These are phyloP conservation scores for Gavia stellata DNA, from an alignment of 2,113 vertebrate species.

Conservation along the genomic window DNA sequence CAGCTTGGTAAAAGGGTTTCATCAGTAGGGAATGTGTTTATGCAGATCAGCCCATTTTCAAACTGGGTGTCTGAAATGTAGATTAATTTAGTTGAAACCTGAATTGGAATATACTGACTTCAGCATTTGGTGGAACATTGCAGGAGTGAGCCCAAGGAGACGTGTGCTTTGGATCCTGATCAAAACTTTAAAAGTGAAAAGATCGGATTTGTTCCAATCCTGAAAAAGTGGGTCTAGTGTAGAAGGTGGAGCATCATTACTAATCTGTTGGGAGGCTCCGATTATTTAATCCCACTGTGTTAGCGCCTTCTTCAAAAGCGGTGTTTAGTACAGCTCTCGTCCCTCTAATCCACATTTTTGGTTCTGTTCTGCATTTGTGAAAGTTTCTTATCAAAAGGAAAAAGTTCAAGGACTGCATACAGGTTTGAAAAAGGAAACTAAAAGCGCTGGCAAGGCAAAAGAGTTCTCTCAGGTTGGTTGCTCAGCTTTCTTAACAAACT, in stretches of 20 bases:
- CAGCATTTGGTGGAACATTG: neutral
- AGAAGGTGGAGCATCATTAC: neutral
- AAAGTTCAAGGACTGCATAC: neutral
- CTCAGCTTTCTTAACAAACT: neutral
- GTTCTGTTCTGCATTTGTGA: neutral
- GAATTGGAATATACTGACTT: neutral
- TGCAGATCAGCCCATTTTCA: neutral
- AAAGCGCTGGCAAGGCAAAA: neutral
- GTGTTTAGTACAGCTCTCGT: neutral
- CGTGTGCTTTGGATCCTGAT: neutral
- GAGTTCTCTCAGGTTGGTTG: neutral
- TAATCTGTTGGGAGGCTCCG: neutral
- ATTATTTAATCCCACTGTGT: neutral
- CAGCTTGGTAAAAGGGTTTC: neutral
- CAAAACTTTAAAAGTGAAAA: neutral
- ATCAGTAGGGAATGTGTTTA: neutral
- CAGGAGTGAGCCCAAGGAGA: neutral
- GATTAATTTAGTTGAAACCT: neutral
- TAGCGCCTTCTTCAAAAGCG: neutral
- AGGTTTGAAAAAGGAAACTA: neutral
- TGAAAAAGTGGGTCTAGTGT: neutral
- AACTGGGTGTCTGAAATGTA: neutral
- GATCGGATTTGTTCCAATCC: neutral
- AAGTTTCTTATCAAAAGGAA: neutral
- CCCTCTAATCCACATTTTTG: neutral